Base-by-base conservation (phyloP, 2,888 invertebrate genomes). In the Digitonthophagus gazella region DNA sequence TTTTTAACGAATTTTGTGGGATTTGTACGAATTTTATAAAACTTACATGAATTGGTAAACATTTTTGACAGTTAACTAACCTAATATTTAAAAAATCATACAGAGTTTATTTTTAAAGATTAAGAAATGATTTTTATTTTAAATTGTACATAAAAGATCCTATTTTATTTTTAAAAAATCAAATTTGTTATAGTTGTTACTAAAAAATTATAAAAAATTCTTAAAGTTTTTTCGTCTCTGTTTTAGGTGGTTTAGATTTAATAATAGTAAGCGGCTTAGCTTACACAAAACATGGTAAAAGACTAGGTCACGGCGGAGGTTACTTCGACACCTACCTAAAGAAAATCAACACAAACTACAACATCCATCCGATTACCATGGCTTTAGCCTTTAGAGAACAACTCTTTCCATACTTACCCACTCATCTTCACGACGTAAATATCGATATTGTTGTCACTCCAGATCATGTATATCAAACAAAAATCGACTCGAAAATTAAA, bases 221-320 rank as follows among this genome's bases (percentile, higher is more conserved):
- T 56, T 58, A n/a, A n/a, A n/a, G n/a, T n/a, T 67, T 54, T 65
- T 65, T 15, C 28, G 65, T 67, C 75, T 54, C 82, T 44, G 8
- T 44, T 78, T 71, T 81, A 91, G 93, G 90, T 73, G 94, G 94
- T 20, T 84, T 98, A 44, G 97, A 98, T 82, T 84, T 98, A 70
- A 88, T 98, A 57, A 85, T 98, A 71, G 86, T 94, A n/a, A 98
- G 98, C 28, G 98, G 97, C 3, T 89, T 97, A 3, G 97, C 93
- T 1, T 98, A 98, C 83, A 91, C 94, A 0, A 81, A 78, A 19
- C 78, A 84, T 2, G 93, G 93, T 16, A 86, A 88, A 65, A 88
- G 98, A 54, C 83, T 93, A 64, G 95, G 94, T 0, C 91, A 96
- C 79, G 98, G 98, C 0, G 95, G 92, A 80, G 97, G 97, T 0